These are phyloP conservation scores for Ancistrus triradiatus DNA, from an alignment of 2,113 vertebrate species.

Conservation along the genomic window DNA sequence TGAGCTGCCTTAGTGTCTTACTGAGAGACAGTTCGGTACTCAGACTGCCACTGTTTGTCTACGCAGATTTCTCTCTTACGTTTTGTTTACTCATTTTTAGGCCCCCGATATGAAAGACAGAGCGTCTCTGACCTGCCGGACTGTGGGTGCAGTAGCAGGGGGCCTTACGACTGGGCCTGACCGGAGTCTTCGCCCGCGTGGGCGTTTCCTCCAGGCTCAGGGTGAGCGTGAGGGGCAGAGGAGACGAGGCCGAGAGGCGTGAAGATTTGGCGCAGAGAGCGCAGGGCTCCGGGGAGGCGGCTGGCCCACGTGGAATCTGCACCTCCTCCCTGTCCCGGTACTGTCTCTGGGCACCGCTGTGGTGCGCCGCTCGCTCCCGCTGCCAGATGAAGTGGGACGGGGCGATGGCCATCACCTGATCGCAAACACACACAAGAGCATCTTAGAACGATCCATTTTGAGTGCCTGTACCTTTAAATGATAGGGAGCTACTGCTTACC, in stretches of 20 bases:
- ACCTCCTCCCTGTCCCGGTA: slow-evolving; percentile 52
- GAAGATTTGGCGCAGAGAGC: slow-evolving; percentile 67
- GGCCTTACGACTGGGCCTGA: neutral
- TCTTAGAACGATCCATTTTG: no score
- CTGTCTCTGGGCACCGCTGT: slow-evolving; percentile 82
- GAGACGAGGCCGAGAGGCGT: neutral
- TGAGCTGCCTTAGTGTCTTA: no score
- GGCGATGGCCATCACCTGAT: slow-evolving; percentile 90
- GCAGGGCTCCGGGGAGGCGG: slow-evolving; percentile 74
- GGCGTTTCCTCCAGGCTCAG: slow-evolving; percentile 48
- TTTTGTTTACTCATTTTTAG: no score
- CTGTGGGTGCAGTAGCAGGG: slow-evolving; percentile 30
- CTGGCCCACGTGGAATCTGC: slow-evolving; percentile 73
- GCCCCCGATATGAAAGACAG: no score
- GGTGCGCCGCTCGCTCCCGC: slow-evolving; percentile 77
- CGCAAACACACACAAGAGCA: slow-evolving; percentile 4
- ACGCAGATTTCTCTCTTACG: no score
- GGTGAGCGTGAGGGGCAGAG: slow-evolving; percentile 6
- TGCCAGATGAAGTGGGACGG: slow-evolving; percentile 87
- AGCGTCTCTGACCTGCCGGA: slow-evolving; percentile 51
- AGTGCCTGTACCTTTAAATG: no score
- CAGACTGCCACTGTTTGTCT: no score
- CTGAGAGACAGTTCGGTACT: no score
- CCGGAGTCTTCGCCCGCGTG: neutral
- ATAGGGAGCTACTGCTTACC: no score